A percentile compares a stretch with the other conserved stretches of the same genome.
Conservation (phyloP, 2,797 vertebrate species). For the Liparis tanakae region DNA sequence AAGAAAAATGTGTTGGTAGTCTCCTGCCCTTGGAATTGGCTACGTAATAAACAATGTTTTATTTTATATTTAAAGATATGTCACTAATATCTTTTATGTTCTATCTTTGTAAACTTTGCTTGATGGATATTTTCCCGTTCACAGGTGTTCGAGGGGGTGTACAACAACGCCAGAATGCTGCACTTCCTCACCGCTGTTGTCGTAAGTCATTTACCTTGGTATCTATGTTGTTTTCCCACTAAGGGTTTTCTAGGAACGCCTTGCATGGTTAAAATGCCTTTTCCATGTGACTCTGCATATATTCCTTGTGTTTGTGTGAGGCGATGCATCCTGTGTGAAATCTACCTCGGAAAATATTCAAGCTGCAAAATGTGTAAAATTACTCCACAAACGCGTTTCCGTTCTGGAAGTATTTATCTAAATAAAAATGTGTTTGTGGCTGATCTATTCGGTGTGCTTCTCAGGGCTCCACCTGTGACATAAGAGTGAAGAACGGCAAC, state of each 20-base stretch:
- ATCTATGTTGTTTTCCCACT: neutral
- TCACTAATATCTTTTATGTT: neutral
- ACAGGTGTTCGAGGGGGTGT: conserved; percentile 93
- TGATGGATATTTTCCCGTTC: conserved; percentile 27
- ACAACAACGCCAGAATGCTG: conserved; percentile 95
- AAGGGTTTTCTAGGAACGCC: neutral
- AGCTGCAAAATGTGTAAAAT: neutral
- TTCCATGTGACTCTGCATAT: neutral
- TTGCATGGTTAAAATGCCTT: conserved; percentile 2
- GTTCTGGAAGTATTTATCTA: conserved; percentile 8
- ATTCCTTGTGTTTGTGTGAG: neutral
- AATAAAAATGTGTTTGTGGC: neutral
- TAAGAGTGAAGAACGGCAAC: conserved; percentile 91
- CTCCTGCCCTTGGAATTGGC: neutral
- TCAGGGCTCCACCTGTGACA: conserved; percentile 93
- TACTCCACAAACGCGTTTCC: neutral
- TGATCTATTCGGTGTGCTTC: neutral
- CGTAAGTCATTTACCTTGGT: conserved; percentile 81
- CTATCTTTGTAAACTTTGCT: neutral
- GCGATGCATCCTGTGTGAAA: neutral
- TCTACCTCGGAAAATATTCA: neutral
- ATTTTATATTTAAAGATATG: neutral
- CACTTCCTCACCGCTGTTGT: conserved; percentile 95
- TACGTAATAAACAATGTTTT: neutral
- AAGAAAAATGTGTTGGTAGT: neutral